Conservation (phyloP, 1,140 invertebrate genomes). For the Sycophila sp. region DNA sequence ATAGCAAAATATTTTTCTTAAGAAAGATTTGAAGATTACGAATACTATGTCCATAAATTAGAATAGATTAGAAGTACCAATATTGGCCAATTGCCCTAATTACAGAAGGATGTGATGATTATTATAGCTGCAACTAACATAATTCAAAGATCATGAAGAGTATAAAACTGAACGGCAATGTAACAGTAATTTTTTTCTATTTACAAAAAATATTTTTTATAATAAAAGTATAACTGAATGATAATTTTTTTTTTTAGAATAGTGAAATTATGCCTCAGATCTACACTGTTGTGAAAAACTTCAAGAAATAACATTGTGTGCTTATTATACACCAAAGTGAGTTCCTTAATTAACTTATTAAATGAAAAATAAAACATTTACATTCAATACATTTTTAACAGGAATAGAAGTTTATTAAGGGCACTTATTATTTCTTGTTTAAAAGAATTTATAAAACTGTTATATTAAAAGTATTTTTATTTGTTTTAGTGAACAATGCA, state of each 20-base stretch:
- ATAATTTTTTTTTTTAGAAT: slow-evolving; percentile 47
- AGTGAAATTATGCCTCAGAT: slow-evolving; percentile 32
- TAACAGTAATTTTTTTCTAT: slow-evolving; percentile 1
- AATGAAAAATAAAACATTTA: slow-evolving; percentile 41
- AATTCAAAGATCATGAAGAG: slow-evolving; percentile 49
- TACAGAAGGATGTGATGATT: slow-evolving; percentile 43
- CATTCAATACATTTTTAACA: slow-evolving; percentile 50
- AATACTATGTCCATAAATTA: slow-evolving; percentile 33
- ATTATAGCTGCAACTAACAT: slow-evolving; percentile 61
- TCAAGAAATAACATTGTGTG: slow-evolving; percentile 9
- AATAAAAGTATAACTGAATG: too few relatives aligned
- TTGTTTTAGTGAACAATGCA: too few relatives aligned
- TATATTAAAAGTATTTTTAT: not conserved
- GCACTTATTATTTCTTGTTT: not conserved
- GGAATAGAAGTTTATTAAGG: slow-evolving; percentile 30
- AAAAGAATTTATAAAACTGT: not conserved
- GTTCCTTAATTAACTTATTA: slow-evolving; percentile 12
- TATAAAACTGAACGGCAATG: slow-evolving; percentile 41
- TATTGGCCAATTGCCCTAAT: slow-evolving; percentile 36
- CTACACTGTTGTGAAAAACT: not conserved
- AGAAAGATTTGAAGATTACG: slow-evolving; percentile 46
- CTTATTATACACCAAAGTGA: slow-evolving; percentile 44
- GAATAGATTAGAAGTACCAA: slow-evolving; percentile 2
- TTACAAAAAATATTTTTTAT: too few relatives aligned
- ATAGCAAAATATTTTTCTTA: slow-evolving; percentile 43